Base-by-base conservation (phyloP, 2,797 vertebrate species). In the Nothura maculosa region DNA sequence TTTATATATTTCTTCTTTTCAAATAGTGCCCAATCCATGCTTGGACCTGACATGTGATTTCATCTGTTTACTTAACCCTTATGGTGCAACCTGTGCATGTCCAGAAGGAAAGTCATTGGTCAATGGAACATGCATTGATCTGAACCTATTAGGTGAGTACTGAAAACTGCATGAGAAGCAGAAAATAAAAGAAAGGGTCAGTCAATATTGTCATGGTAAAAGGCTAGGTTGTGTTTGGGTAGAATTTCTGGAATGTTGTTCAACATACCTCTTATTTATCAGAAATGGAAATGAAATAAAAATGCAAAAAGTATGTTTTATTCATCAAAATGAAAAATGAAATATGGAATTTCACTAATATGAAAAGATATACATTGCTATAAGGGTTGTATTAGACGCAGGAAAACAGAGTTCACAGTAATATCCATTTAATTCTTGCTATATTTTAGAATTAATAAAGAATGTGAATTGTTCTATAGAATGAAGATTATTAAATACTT, bases 11-110 rank as follows among this genome's bases (percentile, higher is more conserved):
- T 78, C 34, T 2, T 78, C 60, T 89, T 67, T 80, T 95, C 75
- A 61, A 74, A 89, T 96, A 99, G 99, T 98, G 50, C 98, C 98
- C 64, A 99, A 99, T 96, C 99, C 99, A 4, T 99, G 99, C 94
- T 96, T 98, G 94, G 98, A 98, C 80, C 98, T 99, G 97, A 98
- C 96, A 3, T 99, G 99, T 94, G 99, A 99, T 78, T 99, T 99
- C 95, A 99, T 99, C 97, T 99, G 99, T 97, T 97, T 99, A 87
- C 98, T 99, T 50, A 99, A 99, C 96, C 99, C 99, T 78, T 97
- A 97, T 75, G 99, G 99, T 43, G 99, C 99, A 89, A 98, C 98
- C 8, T 99, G 99, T 94, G 98, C 98, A 77, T 99, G 99, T 97
- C 99, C 99, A 60, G 99, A 99, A 97, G 99, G 99, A 81, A 99